A percentile compares a stretch with the other conserved stretches of the same genome.
phyloP scores from a whole-genome alignment of 2,888 invertebrate species.

The Leptinotarsa juncta region DNA sequence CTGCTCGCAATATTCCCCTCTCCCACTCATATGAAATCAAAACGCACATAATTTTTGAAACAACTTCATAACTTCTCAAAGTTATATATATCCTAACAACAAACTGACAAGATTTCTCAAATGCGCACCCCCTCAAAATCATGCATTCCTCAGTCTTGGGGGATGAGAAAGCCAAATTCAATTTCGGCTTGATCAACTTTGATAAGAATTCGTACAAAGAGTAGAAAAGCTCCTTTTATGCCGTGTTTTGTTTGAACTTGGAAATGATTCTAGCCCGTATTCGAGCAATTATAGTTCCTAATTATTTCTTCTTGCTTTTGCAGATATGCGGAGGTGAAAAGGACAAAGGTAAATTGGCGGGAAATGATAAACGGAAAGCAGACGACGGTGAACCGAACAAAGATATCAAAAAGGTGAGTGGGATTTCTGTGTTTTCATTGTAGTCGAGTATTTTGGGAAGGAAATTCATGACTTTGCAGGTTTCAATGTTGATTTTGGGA shows the following conservation, averaged over 20 bases:
- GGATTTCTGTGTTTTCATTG: conserved; percentile 24
- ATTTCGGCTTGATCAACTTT: background rate
- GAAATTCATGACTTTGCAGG: background rate
- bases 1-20: no score
- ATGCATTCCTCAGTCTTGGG: background rate
- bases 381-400: conserved; percentile 85
- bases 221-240: background rate
- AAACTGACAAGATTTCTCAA: no score
- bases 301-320: conserved; percentile 55
- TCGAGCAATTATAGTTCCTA: conserved; percentile 35
- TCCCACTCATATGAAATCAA: no score
- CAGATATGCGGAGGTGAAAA: conserved; percentile 70
- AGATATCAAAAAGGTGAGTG: conserved; percentile 85
- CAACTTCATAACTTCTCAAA: no score
- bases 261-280: conserved; percentile 22
- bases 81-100: background rate
- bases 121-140: background rate
- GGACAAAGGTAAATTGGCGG: conserved; percentile 74
- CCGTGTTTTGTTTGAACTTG: conserved; percentile 10
- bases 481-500: background rate
- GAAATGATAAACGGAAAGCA: conserved; percentile 85
- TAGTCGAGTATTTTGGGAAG: conserved; percentile 3
- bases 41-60: no score
- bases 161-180: background rate
- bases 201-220: conserved; percentile 7